Percentiles rank a stretch among this genome's conserved stretches.
Evolutionary conservation across 2,888 invertebrate genomes (phyloP).

Genomic region (Pyrgus malvae): DNA sequence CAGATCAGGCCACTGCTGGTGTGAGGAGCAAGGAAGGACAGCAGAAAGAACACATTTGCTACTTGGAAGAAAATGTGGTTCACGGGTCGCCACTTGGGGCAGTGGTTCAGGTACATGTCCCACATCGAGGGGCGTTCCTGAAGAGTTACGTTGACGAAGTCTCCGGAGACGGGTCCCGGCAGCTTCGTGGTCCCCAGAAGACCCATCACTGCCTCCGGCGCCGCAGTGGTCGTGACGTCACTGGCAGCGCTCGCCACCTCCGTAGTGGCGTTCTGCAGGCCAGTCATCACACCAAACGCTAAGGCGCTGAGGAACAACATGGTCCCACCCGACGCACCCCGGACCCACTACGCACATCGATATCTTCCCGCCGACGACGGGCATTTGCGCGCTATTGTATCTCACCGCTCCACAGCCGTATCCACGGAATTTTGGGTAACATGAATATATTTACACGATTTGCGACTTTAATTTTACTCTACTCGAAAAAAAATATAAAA

Average conservation of each 20-base stretch:
- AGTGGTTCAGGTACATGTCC: conserved; percentile 79
- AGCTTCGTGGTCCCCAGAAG: conserved; percentile 62
- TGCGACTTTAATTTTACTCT: conserved; percentile 35
- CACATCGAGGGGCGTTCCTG: conserved; percentile 74
- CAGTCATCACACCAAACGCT: conserved; percentile 72
- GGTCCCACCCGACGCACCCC: conserved; percentile 61
- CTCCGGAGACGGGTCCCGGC: conserved; percentile 49
- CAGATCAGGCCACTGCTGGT: conserved; percentile 89
- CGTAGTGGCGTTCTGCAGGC: conserved; percentile 70
- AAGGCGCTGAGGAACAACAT: conserved; percentile 80
- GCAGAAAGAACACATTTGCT: conserved; percentile 90
- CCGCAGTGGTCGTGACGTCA: conserved; percentile 38
- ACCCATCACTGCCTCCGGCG: conserved; percentile 55
- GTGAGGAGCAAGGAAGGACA: conserved; percentile 91
- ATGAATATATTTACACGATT: conserved; percentile 38
- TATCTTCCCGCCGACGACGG: conserved; percentile 50
- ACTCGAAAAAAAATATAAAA: conserved; percentile 17
- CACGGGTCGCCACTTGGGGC: conserved; percentile 84
- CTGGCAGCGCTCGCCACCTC: conserved; percentile 56
- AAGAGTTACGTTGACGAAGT: conserved; percentile 70
- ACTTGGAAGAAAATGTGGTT: conserved; percentile 93
- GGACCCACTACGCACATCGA: conserved; percentile 43
- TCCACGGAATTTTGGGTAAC: conserved; percentile 37
- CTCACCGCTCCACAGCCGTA: conserved; percentile 43
- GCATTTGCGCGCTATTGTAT: conserved; percentile 62